Percentiles rank a stretch among this genome's conserved stretches.
These are phyloP conservation scores for Struthio camelus DNA, from an alignment of 2,113 vertebrate species.

Conservation along the genomic window DNA sequence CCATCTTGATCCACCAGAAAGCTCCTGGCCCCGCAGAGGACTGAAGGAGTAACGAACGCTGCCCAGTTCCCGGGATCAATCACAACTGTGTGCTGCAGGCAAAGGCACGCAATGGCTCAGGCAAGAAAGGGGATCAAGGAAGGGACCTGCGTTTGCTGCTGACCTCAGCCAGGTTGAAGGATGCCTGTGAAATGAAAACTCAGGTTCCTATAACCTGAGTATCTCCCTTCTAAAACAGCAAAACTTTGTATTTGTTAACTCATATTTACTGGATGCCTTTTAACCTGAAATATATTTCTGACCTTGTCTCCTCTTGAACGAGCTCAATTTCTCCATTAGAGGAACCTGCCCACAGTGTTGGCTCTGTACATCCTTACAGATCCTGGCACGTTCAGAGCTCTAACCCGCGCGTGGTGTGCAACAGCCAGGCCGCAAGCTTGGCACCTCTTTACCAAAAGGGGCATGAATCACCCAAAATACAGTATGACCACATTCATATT, in stretches of 20 bases:
- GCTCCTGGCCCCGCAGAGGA: accelerated
- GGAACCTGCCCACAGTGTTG: accelerated
- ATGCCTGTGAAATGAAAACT: neutral
- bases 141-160: neutral
- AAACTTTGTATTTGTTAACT: neutral
- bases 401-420: accelerated
- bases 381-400: accelerated
- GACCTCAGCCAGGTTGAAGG: neutral
- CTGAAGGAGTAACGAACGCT: neutral
- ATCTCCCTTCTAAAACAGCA: neutral
- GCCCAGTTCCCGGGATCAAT: neutral
- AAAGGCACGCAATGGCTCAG: neutral
- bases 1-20: accelerated
- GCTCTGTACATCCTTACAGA: neutral
- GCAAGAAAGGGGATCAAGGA: neutral
- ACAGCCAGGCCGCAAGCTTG: neutral
- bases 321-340: neutral
- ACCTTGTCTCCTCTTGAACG: accelerated
- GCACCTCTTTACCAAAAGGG: neutral
- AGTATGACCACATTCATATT: accelerated
- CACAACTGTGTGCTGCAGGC: neutral
- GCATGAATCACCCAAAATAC: neutral
- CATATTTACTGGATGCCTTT: accelerated
- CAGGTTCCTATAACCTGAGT: neutral
- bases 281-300: neutral